phyloP scores from a whole-genome alignment of 1,140 invertebrate species.

The Eupristina koningsbergeri region DNA sequence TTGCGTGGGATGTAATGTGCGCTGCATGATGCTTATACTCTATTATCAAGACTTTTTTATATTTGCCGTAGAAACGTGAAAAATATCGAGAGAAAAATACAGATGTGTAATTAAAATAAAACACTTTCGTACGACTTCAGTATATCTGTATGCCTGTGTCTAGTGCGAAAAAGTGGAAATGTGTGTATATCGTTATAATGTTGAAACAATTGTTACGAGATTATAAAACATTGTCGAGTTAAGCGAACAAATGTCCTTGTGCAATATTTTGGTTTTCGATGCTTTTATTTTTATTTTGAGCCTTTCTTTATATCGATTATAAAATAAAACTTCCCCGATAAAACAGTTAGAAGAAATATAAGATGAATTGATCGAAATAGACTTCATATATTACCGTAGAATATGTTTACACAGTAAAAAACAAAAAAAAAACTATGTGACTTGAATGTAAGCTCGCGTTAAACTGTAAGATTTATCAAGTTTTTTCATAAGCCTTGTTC shows the following conservation, averaged over 20 bases:
- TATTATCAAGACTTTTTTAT: not conserved
- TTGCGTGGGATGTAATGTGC: not conserved
- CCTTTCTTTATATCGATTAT: not conserved
- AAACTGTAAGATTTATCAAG: constrained; percentile 22
- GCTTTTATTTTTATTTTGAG: constrained; percentile 24
- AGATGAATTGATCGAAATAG: not conserved
- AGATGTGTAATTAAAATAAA: not conserved
- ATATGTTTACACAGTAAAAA: constrained; percentile 33
- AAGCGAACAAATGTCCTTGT: constrained; percentile 43
- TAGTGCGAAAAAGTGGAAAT: not conserved
- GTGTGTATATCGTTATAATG: not conserved
- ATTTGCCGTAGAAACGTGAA: not conserved
- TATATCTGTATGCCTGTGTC: not conserved
- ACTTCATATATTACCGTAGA: constrained; percentile 24
- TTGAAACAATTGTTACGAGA: constrained; percentile 6
- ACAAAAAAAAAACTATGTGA: not conserved
- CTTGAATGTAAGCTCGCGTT: constrained; percentile 19
- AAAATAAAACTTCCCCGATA: constrained; percentile 5
- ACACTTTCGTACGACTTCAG: not conserved
- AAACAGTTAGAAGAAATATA: not conserved
- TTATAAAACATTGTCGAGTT: constrained; percentile 30
- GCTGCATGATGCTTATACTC: not conserved
- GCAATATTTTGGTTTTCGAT: constrained; percentile 38
- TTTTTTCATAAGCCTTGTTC: constrained; percentile 26
- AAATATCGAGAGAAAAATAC: not conserved